These are phyloP conservation scores for Ciconia boyciana DNA, from an alignment of 2,113 vertebrate species.

Conservation along the genomic window DNA sequence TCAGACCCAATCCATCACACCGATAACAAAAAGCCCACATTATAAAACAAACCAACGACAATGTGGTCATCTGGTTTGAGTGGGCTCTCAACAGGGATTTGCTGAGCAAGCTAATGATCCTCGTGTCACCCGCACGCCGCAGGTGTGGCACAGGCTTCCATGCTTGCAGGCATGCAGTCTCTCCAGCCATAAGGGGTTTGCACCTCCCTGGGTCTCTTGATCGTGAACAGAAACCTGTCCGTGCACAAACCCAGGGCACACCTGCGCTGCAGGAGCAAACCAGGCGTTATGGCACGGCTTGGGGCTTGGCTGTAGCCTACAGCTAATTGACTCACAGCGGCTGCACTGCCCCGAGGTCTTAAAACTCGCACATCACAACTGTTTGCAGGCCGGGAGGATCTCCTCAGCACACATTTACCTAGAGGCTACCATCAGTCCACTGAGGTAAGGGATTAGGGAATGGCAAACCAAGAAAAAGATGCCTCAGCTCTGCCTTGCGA, in stretches of 20 bases:
- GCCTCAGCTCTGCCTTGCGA: not conserved
- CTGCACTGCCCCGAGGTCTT: not conserved
- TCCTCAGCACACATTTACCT: not conserved
- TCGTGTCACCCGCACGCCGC: fast-evolving
- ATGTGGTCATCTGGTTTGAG: too few species aligned
- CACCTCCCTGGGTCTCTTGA: not conserved
- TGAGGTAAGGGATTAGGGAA: not conserved
- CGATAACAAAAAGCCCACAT: fast-evolving
- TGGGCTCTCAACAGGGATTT: not conserved
- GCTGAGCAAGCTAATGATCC: not conserved
- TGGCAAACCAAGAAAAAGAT: fast-evolving
- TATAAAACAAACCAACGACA: not conserved
- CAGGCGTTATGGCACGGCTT: not conserved
- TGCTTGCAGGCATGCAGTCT: not conserved
- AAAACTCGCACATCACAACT: not conserved
- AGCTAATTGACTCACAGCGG: not conserved
- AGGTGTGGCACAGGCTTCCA: fast-evolving
- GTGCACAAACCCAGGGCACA: not conserved
- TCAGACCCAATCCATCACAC: not conserved
- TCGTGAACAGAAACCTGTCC: not conserved
- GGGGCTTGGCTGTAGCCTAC: too few species aligned
- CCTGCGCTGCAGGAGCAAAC: fast-evolving
- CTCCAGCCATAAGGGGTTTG: not conserved
- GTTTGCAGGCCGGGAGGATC: not conserved
- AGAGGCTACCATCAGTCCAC: not conserved